A percentile compares a stretch with the other conserved stretches of the same genome.
phyloP scores from a whole-genome alignment of 2,888 invertebrate genomes.

The Apodemia duryi region DNA sequence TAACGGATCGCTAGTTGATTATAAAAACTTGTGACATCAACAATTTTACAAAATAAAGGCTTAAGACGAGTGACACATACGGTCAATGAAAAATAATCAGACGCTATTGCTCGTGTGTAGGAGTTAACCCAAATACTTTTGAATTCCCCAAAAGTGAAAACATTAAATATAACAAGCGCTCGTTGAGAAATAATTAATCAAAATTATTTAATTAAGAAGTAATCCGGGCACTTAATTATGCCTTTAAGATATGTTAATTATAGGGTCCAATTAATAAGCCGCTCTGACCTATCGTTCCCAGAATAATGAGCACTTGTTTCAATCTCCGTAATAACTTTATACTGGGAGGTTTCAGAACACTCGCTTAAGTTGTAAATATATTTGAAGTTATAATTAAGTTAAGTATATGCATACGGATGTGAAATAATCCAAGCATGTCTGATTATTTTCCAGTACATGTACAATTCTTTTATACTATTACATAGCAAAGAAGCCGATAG shows the following conservation, averaged over 20 bases:
- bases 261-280: constrained; percentile 2
- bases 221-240: constrained; percentile 9
- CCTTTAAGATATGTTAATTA: constrained; percentile 9
- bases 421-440: not conserved
- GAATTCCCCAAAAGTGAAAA: not conserved
- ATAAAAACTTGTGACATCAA: no score
- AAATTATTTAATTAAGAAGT: constrained; percentile 14
- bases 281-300: not conserved
- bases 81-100: no score
- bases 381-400: not conserved
- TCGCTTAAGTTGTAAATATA: not conserved
- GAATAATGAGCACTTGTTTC: not conserved
- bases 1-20: no score
- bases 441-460: not conserved
- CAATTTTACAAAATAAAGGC: no score
- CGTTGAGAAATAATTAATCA: constrained; percentile 11
- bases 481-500: no score
- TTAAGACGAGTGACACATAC: no score
- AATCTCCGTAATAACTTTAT: not conserved
- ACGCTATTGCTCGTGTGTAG: not conserved
- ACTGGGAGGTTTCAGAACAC: not conserved
- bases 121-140: not conserved
- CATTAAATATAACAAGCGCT: not conserved
- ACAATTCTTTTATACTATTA: not conserved
- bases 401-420: not conserved